These are phyloP conservation scores for Plebejus melissa DNA, from an alignment of 2,888 invertebrate species.

Conservation along the genomic window DNA sequence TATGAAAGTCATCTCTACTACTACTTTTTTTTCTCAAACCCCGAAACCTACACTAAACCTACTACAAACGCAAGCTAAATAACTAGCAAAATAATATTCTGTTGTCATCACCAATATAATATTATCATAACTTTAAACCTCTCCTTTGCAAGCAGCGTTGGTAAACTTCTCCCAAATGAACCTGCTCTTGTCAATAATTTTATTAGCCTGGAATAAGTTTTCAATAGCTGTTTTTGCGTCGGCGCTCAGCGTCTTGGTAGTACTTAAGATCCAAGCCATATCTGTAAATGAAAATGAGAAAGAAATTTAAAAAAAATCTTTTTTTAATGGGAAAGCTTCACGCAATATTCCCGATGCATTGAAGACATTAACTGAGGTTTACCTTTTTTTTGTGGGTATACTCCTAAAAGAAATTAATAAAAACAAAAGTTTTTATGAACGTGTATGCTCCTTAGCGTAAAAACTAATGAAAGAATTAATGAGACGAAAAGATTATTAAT, in stretches of 20 bases:
- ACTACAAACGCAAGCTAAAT: not conserved
- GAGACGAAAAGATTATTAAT: not conserved
- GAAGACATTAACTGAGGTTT: too few species aligned
- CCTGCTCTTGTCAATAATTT: conserved; percentile 18
- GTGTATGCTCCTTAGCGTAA: too few species aligned
- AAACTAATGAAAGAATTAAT: not conserved
- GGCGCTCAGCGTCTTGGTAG: not conserved
- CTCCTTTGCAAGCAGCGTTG: conserved; percentile 15
- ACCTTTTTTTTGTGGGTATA: too few species aligned
- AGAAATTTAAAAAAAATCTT: not conserved
- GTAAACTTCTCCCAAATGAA: conserved; percentile 16
- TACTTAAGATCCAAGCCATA: conserved; percentile 24
- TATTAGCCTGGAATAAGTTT: conserved; percentile 9
- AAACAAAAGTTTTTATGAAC: too few species aligned
- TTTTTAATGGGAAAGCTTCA: too few species aligned
- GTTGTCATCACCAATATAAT: not conserved
- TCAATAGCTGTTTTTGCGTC: conserved; percentile 1
- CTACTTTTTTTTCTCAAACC: not conserved
- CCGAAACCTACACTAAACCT: too few species aligned
- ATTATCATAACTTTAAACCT: not conserved
- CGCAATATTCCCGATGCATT: too few species aligned
- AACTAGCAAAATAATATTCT: too few species aligned
- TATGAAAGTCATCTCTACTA: too few species aligned
- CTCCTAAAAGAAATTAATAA: too few species aligned
- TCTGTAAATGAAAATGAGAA: not conserved